Evolutionary conservation across 1,140 invertebrate genomes (phyloP), one percentile per base, ranked within the genome.

Genomic region (Halyomorpha halys): DNA sequence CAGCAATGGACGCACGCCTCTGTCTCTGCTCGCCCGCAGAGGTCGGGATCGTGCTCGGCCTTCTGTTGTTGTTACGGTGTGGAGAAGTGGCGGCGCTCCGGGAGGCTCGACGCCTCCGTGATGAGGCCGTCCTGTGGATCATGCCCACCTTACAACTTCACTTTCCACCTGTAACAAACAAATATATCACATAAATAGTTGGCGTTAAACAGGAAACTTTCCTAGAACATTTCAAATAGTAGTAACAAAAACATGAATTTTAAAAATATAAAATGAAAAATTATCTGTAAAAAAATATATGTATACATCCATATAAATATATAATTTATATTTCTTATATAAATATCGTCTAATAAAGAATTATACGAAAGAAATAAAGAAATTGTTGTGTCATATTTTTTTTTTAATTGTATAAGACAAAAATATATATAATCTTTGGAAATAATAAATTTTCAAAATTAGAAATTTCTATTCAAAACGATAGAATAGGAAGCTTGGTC

Each of bases 91-190:
- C 80, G 8, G 83, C 80, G 69, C 80, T 83, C 47, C 83, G 76
- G 21, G 83, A 84, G 49, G 83, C 79, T 51, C 83, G 75, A 14
- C 82, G 77, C 59, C 83, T 79, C 56, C 83, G 75, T n/a, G 83
- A 85, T 34, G 83, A 86, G 63, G 83, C 80, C 70, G 78, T 81
- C 68, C 84, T 78, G 69, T 82, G 79, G 63, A 86, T 71, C 84
- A 85, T 86, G 70, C 74, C 70, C 39, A 56, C 44, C 68, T 62
- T 11, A 39, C 47, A 14, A 19, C 25, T 19, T 61, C 51, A 51
- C 56, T 30, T 39, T 62, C 66, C 59, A 64, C 61, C 63, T 65
- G 62, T 9, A 66, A 66, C 30, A 60, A 54, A 44, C 2, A 19
- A 62, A n/a, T 51, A 34, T 27, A 49, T 49, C 47, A 21, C 6